A percentile compares a stretch with the other conserved stretches of the same genome.
Conservation (phyloP, 1,140 invertebrate species). For the Heliconius himera region DNA sequence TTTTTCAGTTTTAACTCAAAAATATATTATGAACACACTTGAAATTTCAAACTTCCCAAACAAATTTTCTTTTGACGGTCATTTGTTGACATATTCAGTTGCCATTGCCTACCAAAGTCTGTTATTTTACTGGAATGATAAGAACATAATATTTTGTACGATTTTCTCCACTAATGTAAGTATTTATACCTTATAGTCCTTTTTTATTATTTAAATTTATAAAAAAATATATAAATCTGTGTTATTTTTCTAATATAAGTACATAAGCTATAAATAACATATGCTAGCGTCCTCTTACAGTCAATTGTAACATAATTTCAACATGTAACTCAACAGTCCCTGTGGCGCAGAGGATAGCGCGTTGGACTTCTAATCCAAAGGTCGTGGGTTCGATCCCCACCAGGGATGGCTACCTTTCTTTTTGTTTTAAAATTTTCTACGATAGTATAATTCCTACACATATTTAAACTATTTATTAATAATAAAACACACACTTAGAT, state of each 20-base stretch:
- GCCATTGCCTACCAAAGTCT: conserved; percentile 32
- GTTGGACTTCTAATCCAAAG: conserved; percentile 67
- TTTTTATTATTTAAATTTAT: background rate
- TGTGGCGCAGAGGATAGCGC: conserved; percentile 75
- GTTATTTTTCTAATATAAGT: background rate
- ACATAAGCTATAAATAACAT: background rate
- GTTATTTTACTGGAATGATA: background rate
- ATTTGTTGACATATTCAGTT: conserved; percentile 65
- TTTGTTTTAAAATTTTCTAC: conserved; percentile 34
- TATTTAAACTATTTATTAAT: too few species aligned
- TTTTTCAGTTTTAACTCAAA: background rate
- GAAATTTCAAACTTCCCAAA: conserved; percentile 68
- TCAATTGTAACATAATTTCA: conserved; percentile 16
- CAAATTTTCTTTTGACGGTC: conserved; percentile 51
- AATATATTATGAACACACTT: conserved; percentile 29
- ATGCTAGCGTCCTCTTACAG: background rate
- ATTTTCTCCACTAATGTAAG: background rate
- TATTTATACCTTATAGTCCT: background rate
- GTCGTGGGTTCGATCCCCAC: conserved; percentile 85
- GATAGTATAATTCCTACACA: too few species aligned
- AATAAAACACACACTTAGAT: background rate
- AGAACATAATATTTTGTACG: background rate
- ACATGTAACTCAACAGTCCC: conserved; percentile 60
- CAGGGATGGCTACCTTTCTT: conserved; percentile 77
- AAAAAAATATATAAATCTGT: background rate